phyloP scores from a whole-genome alignment of 2,113 vertebrate species.

The Ophthalmolycus amberensis region DNA sequence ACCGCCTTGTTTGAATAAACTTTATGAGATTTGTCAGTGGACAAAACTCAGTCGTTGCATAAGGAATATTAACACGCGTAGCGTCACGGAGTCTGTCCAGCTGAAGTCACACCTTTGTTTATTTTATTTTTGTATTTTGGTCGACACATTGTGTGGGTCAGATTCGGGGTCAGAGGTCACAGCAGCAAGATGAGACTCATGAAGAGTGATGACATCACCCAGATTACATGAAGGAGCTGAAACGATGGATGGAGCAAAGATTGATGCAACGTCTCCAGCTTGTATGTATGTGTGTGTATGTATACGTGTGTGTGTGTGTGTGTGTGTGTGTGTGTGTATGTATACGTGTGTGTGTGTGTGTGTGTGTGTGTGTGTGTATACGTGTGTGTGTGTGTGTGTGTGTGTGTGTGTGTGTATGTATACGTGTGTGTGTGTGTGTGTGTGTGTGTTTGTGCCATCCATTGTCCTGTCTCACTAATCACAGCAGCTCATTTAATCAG shows the following conservation, averaged over 20 bases:
- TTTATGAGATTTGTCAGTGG: too few relatives aligned
- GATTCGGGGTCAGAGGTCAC: conserved; percentile 33
- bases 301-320: conserved; percentile 17
- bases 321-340: conserved; percentile 17
- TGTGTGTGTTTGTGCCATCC: conserved; percentile 23
- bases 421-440: conserved; percentile 17
- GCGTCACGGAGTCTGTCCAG: too few relatives aligned
- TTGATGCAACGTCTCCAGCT: conserved; percentile 18
- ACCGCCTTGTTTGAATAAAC: too few relatives aligned
- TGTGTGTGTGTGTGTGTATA: conserved; percentile 12
- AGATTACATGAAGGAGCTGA: conserved; percentile 6
- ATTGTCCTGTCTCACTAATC: conserved; percentile 73
- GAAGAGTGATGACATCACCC: not conserved
- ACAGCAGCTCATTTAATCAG: conserved; percentile 70
- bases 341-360: not conserved
- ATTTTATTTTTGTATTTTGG: not conserved
- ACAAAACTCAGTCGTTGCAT: not conserved
- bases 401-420: too few relatives aligned
- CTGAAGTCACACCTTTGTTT: not conserved
- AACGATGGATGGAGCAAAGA: conserved; percentile 42
- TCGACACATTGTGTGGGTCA: not conserved
- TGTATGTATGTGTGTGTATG: not conserved
- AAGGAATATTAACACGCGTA: not conserved
- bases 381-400: too few relatives aligned
- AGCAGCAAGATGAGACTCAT: not conserved